Conservation (phyloP, 2,797 vertebrate genomes). For the Rhabdomys pumilio region DNA sequence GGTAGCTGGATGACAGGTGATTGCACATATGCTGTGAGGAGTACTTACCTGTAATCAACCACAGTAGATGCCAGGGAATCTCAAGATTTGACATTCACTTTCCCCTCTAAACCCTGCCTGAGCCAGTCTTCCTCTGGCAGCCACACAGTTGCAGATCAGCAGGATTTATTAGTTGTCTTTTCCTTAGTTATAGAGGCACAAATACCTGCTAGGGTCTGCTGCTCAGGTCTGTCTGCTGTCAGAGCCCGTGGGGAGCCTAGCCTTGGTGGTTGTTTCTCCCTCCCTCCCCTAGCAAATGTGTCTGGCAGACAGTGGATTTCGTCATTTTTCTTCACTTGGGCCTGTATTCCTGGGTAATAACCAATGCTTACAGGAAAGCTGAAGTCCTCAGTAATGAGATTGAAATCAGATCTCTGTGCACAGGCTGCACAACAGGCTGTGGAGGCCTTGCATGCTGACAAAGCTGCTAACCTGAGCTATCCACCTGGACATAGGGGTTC, state of each 20-base stretch:
- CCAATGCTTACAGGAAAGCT: neutral
- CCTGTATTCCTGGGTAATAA: neutral
- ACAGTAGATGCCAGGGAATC: too few relatives aligned
- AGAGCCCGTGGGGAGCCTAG: neutral
- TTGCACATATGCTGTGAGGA: too few relatives aligned
- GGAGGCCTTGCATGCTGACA: neutral
- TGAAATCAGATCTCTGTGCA: neutral
- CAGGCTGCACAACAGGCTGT: neutral
- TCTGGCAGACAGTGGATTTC: neutral
- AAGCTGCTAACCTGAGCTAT: neutral
- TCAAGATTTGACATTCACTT: neutral
- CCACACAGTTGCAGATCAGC: neutral
- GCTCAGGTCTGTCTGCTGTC: too few relatives aligned
- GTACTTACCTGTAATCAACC: too few relatives aligned
- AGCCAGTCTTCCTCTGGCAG: neutral
- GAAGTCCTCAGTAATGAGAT: neutral
- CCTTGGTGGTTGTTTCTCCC: neutral
- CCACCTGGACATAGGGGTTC: neutral
- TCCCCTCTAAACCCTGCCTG: neutral
- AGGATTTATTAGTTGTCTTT: neutral
- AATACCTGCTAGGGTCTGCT: rapidly evolving
- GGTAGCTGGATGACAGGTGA: neutral
- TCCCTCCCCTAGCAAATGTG: neutral
- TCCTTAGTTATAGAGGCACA: neutral
- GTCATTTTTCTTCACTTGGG: constrained; percentile 33